These are phyloP conservation scores for Nezara viridula DNA, from an alignment of 2,888 invertebrate genomes.

Conservation along the genomic window DNA sequence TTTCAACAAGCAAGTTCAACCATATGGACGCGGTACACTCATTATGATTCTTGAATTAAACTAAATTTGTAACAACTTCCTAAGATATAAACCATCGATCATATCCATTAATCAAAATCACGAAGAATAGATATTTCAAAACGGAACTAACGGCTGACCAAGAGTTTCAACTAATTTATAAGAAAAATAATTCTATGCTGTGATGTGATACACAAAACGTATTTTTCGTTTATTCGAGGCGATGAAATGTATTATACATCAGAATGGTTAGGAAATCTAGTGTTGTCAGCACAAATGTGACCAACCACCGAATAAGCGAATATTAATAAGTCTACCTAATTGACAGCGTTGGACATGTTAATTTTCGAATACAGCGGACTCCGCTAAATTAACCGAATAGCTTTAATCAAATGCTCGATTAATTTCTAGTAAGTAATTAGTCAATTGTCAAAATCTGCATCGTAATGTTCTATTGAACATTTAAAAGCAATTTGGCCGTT, in stretches of 20 bases:
- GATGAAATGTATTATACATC: not conserved
- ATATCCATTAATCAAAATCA: no score
- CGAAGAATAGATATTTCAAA: no score
- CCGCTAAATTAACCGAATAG: not conserved
- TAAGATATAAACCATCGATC: no score
- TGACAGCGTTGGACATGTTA: not conserved
- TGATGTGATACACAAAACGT: no score
- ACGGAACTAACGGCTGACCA: not conserved
- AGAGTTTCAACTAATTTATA: not conserved
- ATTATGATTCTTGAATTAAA: no score
- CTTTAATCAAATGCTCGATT: conserved; percentile 1
- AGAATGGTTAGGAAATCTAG: no score
- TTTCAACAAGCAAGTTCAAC: no score
- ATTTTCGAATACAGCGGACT: not conserved
- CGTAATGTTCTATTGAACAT: not conserved
- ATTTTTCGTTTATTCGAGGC: not conserved
- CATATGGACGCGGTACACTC: no score
- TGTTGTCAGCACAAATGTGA: no score
- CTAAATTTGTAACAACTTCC: no score
- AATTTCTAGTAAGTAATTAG: not conserved
- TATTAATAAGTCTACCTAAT: not conserved
- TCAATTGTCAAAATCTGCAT: not conserved
- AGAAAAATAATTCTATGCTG: no score
- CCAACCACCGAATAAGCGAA: not conserved
- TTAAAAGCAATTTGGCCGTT: not conserved